Percentiles rank a stretch among this genome's conserved stretches.
Evolutionary conservation across 2,797 vertebrate genomes (phyloP).

Genomic region (Rhinogobio ventralis): DNA sequence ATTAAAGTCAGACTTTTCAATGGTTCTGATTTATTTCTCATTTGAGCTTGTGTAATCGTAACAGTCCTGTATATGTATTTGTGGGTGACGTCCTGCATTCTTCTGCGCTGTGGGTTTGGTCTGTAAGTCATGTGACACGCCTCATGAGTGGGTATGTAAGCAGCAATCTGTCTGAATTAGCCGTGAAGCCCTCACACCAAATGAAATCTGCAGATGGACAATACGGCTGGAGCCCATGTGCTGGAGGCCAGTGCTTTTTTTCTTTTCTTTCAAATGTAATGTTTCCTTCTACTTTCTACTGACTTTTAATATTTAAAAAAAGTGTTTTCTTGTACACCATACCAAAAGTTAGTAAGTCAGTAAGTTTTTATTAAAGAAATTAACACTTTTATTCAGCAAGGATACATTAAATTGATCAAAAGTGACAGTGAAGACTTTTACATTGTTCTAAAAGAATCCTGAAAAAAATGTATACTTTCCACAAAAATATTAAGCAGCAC

Average conservation of each 20-base stretch:
- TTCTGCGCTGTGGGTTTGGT: conserved; percentile 38
- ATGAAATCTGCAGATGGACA: conserved; percentile 51
- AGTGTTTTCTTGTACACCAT: conserved; percentile 1
- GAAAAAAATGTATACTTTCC: neutral
- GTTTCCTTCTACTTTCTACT: neutral
- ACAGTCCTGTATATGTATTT: conserved; percentile 36
- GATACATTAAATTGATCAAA: neutral
- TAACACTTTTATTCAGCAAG: neutral
- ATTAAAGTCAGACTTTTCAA: conserved; percentile 35
- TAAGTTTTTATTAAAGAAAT: neutral
- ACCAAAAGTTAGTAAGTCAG: neutral
- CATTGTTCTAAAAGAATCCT: neutral
- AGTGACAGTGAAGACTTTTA: neutral
- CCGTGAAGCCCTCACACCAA: conserved; percentile 37
- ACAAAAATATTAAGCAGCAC: neutral
- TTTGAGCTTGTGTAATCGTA: conserved; percentile 39
- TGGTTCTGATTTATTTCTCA: conserved; percentile 39
- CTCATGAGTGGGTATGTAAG: conserved; percentile 46
- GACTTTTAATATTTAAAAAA: neutral
- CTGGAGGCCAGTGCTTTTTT: neutral
- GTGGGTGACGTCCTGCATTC: conserved; percentile 40
- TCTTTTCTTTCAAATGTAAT: conserved; percentile 14
- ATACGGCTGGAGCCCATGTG: neutral
- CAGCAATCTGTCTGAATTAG: conserved; percentile 52
- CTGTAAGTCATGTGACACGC: conserved; percentile 31